phyloP scores from a whole-genome alignment of 2,113 vertebrate genomes.

The Odocoileus hemionus region DNA sequence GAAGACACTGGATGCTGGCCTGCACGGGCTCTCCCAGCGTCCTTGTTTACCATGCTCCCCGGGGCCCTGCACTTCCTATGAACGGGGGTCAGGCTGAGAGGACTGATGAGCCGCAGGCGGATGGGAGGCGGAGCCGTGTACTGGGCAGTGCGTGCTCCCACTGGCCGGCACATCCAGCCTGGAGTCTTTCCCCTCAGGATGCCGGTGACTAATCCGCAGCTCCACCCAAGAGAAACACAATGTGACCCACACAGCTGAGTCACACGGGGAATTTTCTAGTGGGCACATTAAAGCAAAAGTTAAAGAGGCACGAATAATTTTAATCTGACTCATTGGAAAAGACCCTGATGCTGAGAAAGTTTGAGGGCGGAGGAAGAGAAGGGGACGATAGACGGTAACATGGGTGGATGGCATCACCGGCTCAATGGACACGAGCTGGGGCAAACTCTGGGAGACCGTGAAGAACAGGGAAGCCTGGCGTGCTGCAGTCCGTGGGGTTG shows the following conservation, averaged over 20 bases:
- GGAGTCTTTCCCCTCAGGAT: background rate
- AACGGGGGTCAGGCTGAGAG: background rate
- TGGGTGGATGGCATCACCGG: background rate
- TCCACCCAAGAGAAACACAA: background rate
- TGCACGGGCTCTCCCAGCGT: background rate
- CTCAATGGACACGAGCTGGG: background rate
- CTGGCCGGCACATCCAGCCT: background rate
- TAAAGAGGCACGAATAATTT: background rate
- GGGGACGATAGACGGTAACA: background rate
- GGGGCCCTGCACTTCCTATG: rapidly evolving
- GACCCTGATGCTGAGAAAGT: background rate
- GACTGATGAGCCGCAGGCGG: rapidly evolving
- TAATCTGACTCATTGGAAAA: background rate
- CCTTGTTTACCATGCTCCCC: background rate
- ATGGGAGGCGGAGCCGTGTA: rapidly evolving
- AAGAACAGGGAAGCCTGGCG: background rate
- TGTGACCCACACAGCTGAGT: background rate
- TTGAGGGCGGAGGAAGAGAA: background rate
- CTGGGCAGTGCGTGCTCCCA: rapidly evolving
- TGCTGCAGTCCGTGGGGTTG: background rate
- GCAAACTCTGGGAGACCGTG: background rate
- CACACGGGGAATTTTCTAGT: background rate
- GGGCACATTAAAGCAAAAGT: background rate
- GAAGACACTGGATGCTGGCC: background rate
- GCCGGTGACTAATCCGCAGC: background rate